Conservation (phyloP, 2,797 vertebrate species). For the Geotria australis region DNA sequence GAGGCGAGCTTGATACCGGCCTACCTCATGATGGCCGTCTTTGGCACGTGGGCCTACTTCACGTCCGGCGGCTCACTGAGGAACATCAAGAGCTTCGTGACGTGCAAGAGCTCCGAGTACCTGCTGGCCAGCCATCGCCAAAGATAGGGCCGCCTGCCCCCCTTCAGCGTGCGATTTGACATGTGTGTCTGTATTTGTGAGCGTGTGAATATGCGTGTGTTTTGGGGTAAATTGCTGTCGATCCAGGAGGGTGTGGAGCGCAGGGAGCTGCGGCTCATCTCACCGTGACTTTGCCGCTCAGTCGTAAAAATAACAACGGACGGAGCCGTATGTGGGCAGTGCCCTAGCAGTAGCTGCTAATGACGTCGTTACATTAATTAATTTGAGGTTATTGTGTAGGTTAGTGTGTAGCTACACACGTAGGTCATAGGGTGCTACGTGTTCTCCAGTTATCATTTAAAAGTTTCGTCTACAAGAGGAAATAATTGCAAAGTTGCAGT, state of each 20-base stretch:
- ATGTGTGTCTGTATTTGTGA: not conserved
- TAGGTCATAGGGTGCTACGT: too few relatives aligned
- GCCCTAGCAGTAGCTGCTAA: too few relatives aligned
- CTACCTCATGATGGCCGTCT: conserved; percentile 20
- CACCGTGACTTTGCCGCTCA: conserved; percentile 2
- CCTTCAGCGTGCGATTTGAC: too few relatives aligned
- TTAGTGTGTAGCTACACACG: too few relatives aligned
- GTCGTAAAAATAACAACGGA: conserved; percentile 1
- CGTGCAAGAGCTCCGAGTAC: conserved; percentile 37
- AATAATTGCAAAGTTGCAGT: too few relatives aligned
- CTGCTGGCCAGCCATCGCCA: conserved; percentile 26
- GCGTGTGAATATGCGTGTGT: not conserved
- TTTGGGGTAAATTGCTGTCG: conserved; percentile 2
- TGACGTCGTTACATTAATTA: too few relatives aligned
- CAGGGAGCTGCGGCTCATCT: conserved; percentile 3
- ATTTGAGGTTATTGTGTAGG: too few relatives aligned
- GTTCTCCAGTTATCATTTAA: too few relatives aligned
- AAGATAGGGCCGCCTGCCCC: conserved; percentile 11
- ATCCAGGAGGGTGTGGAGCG: conserved; percentile 6
- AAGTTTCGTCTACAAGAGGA: too few relatives aligned
- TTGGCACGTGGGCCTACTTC: conserved; percentile 28
- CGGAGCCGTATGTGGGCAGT: too few relatives aligned
- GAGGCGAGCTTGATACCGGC: conserved; percentile 20
- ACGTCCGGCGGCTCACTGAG: conserved; percentile 23
- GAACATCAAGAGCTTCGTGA: conserved; percentile 31